phyloP scores from a whole-genome alignment of 2,113 vertebrate species.

The Albula goreensis region DNA sequence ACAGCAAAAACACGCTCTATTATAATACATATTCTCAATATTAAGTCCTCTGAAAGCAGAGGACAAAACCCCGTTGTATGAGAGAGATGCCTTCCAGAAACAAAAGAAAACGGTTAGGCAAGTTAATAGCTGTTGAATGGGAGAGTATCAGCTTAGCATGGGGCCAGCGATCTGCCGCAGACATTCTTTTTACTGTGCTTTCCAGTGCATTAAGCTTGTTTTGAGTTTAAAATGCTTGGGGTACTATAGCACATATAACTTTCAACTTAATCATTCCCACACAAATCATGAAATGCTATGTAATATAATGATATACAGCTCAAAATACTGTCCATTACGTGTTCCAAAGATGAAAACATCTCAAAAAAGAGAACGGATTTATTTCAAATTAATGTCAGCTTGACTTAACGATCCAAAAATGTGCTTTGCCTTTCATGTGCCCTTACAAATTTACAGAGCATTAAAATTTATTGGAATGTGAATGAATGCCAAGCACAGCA shows the following conservation, averaged over 20 bases:
- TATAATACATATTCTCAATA: slow-evolving; percentile 49
- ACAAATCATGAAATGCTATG: not conserved
- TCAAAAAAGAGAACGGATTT: slow-evolving; percentile 19
- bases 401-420: slow-evolving; percentile 12
- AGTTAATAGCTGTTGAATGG: slow-evolving; percentile 31
- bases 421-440: slow-evolving; percentile 21
- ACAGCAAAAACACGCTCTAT: slow-evolving; percentile 42
- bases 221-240: not conserved
- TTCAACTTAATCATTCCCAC: not conserved
- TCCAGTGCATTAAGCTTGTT: not conserved
- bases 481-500: slow-evolving; percentile 5
- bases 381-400: slow-evolving; percentile 18
- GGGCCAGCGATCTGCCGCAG: slow-evolving; percentile 6
- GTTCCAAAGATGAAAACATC: slow-evolving; percentile 9
- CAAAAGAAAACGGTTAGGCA: slow-evolving; percentile 38
- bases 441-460: slow-evolving; percentile 23
- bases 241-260: not conserved
- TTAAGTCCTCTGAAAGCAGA: slow-evolving; percentile 44
- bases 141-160: not conserved
- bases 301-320: not conserved
- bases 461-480: slow-evolving; percentile 12
- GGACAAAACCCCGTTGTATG: slow-evolving; percentile 51
- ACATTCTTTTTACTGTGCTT: slow-evolving; percentile 12
- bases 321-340: not conserved
- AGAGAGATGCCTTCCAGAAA: slow-evolving; percentile 43